These are phyloP conservation scores for Megalopta genalis DNA, from an alignment of 1,140 invertebrate species.

Conservation along the genomic window DNA sequence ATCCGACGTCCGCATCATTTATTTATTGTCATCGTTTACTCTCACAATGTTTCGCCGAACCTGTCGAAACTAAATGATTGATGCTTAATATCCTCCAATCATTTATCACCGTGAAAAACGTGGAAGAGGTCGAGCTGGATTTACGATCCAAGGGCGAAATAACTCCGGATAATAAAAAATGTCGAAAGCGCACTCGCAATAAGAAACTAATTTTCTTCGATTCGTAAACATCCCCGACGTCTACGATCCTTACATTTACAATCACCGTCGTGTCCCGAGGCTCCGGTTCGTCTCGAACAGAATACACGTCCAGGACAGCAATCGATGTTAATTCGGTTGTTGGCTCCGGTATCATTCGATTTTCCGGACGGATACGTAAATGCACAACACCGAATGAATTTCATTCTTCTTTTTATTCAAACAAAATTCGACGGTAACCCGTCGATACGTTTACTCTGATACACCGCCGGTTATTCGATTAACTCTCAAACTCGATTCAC, in stretches of 20 bases:
- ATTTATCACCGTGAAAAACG: too few species aligned
- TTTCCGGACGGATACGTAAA: conserved; percentile 7
- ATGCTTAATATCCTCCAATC: too few species aligned
- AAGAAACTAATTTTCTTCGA: background rate
- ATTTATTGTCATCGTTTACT: too few species aligned
- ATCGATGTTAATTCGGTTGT: conserved; percentile 28
- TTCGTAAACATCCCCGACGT: background rate
- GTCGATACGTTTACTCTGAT: background rate
- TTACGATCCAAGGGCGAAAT: too few species aligned
- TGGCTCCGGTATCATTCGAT: conserved; percentile 23
- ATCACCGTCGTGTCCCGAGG: background rate
- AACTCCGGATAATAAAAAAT: background rate
- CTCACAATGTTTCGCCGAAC: too few species aligned
- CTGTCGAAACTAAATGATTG: too few species aligned
- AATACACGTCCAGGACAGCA: background rate
- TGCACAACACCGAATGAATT: background rate
- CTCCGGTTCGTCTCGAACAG: background rate
- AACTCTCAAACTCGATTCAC: background rate
- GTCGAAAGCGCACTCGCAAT: background rate
- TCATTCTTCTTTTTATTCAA: conserved; percentile 4
- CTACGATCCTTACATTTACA: background rate
- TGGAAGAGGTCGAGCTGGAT: too few species aligned
- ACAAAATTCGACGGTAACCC: background rate
- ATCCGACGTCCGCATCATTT: too few species aligned
- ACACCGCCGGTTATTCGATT: background rate